These are phyloP conservation scores for Pica pica DNA, from an alignment of 2,113 vertebrate genomes.

Conservation along the genomic window DNA sequence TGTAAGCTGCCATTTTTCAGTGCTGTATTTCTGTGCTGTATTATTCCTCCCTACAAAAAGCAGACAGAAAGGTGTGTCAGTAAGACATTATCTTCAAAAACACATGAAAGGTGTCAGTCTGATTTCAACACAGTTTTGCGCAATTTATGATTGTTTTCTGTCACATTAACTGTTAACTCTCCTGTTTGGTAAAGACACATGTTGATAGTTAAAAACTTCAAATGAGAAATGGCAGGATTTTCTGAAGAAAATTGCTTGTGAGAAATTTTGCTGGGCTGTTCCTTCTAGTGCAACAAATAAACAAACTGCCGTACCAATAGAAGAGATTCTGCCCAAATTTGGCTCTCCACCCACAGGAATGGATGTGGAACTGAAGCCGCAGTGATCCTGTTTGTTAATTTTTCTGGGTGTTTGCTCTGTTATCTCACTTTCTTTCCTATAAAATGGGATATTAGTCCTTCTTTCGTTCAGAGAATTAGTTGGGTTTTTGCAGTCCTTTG, in stretches of 20 bases:
- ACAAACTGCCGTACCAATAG: not conserved
- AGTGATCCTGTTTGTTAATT: not conserved
- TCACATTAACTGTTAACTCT: not conserved
- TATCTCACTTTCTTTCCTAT: not conserved
- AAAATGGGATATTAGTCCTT: constrained; percentile 31
- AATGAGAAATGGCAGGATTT: not conserved
- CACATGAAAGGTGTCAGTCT: not conserved
- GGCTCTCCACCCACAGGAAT: not conserved
- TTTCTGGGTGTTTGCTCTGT: not conserved
- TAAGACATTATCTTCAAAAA: constrained; percentile 5
- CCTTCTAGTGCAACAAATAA: not conserved
- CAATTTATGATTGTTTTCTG: not conserved
- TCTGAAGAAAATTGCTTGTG: not conserved
- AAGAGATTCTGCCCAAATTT: not conserved
- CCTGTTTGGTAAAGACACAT: not conserved
- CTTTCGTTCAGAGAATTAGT: not conserved
- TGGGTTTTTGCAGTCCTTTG: not conserved
- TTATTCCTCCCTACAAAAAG: not conserved
- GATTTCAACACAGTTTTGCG: not conserved
- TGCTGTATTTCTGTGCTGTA: not conserved
- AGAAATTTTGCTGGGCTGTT: not conserved
- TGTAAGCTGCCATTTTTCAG: constrained; percentile 9
- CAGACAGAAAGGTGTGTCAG: constrained; percentile 3
- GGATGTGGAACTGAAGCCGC: not conserved
- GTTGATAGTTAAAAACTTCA: not conserved